Percentiles rank a stretch among this genome's conserved stretches.
These are phyloP conservation scores for Ophion slaviceki DNA, from an alignment of 2,888 invertebrate genomes.

Conservation along the genomic window DNA sequence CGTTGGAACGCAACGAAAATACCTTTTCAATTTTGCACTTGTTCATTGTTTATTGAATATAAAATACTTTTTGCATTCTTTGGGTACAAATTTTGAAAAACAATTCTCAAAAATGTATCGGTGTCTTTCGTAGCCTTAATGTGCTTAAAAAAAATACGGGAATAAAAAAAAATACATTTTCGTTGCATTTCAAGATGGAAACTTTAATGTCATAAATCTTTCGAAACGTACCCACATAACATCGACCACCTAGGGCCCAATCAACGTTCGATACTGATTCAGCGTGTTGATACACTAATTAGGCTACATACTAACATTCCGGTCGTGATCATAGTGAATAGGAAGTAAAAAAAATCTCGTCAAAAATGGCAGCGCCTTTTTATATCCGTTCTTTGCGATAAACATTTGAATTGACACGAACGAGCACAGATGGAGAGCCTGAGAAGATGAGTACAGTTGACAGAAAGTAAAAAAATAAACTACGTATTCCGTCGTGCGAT, in stretches of 20 bases:
- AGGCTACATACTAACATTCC: background rate
- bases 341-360: background rate
- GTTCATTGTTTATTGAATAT: no score
- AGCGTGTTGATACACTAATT: background rate
- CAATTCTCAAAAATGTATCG: no score
- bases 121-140: no score
- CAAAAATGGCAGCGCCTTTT: no score
- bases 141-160: no score
- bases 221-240: background rate
- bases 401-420: background rate
- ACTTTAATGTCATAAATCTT: background rate
- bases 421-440: background rate
- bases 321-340: background rate
- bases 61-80: no score
- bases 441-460: background rate
- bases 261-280: background rate
- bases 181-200: no score
- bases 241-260: background rate
- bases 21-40: no score
- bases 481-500: constrained; percentile 7
- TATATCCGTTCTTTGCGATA: background rate
- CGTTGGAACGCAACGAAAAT: no score
- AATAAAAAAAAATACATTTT: no score
- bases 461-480: constrained; percentile 3
- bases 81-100: no score